These are phyloP conservation scores for Synergus laeviventris DNA, from an alignment of 2,888 invertebrate species.

Conservation along the genomic window DNA sequence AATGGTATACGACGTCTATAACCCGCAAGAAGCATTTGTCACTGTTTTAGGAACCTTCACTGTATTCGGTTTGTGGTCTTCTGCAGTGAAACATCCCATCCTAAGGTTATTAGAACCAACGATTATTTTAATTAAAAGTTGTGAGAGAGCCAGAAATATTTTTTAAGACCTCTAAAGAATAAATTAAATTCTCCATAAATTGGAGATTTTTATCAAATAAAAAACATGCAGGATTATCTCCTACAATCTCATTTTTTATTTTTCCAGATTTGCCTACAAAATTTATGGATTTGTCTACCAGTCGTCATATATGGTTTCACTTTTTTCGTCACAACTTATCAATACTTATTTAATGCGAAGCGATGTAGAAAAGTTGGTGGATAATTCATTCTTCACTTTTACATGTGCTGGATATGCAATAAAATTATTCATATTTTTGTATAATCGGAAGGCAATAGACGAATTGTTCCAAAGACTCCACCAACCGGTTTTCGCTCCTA, in stretches of 20 bases:
- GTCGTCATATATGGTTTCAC: background rate
- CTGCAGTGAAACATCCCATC: constrained; percentile 13
- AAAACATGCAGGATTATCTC: background rate
- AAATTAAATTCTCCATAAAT: background rate
- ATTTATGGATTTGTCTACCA: constrained; percentile 25
- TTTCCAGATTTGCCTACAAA: background rate
- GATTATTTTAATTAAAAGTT: background rate
- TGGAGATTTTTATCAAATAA: background rate
- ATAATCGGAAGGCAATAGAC: background rate
- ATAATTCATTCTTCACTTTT: constrained; percentile 22
- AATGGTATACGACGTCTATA: constrained; percentile 14
- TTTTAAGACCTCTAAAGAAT: background rate
- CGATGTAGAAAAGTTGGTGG: background rate
- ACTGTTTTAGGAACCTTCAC: constrained; percentile 10
- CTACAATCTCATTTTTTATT: background rate
- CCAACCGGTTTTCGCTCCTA: background rate
- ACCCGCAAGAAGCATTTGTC: constrained; percentile 19
- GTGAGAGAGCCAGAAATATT: background rate
- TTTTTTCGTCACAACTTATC: constrained; percentile 20
- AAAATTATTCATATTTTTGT: constrained; percentile 16
- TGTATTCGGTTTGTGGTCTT: constrained; percentile 34
- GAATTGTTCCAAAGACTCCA: constrained; percentile 11
- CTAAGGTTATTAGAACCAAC: constrained; percentile 14
- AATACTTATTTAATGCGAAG: constrained; percentile 12
- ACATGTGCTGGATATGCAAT: constrained; percentile 23